Conservation (phyloP, 2,888 invertebrate species). For the Chloromyia formosa region DNA sequence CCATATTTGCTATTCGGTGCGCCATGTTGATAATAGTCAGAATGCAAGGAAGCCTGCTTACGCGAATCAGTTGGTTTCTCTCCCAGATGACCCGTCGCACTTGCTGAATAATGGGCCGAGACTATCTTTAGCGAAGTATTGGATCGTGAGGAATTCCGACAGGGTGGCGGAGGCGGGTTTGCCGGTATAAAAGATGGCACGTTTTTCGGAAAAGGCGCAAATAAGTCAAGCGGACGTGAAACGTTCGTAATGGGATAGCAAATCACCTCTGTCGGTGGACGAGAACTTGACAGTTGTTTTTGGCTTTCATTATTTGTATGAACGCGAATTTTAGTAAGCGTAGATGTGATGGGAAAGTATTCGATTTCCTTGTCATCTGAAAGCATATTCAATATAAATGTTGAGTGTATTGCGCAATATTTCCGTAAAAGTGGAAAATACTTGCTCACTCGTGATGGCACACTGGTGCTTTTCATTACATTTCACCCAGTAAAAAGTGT, state of each 20-base stretch:
- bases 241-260: slow-evolving; percentile 70
- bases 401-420: not conserved
- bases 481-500: no score
- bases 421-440: not conserved
- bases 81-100: slow-evolving; percentile 51
- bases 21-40: slow-evolving; percentile 54
- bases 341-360: slow-evolving; percentile 83
- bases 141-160: slow-evolving; percentile 75
- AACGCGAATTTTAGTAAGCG: slow-evolving; percentile 80
- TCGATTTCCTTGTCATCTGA: slow-evolving; percentile 80
- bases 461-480: not conserved
- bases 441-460: not conserved
- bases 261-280: slow-evolving; percentile 67
- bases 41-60: slow-evolving; percentile 61
- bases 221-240: slow-evolving; percentile 61
- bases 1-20: slow-evolving; percentile 59
- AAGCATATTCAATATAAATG: slow-evolving; percentile 57
- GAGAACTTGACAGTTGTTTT: slow-evolving; percentile 60
- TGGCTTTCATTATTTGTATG: slow-evolving; percentile 67
- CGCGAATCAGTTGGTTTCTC: slow-evolving; percentile 55
- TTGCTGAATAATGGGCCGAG: slow-evolving; percentile 58
- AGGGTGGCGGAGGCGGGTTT: slow-evolving; percentile 70
- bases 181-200: slow-evolving; percentile 68
- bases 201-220: slow-evolving; percentile 70
- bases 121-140: slow-evolving; percentile 75